Base-by-base conservation (phyloP, 1,140 invertebrate genomes). In the Oncopeltus fasciatus region DNA sequence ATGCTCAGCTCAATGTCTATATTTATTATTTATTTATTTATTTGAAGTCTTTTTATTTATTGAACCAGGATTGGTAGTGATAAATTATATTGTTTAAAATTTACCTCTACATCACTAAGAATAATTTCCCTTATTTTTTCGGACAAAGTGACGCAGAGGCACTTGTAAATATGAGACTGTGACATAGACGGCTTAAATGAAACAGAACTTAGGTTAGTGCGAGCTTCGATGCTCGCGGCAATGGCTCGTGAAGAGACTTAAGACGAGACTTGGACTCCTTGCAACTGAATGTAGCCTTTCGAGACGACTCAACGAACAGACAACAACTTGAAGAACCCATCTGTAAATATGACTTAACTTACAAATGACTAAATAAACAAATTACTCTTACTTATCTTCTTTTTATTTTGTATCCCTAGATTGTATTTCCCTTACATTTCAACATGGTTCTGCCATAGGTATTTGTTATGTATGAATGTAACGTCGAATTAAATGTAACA, bases 161-260 rank as follows among this genome's bases (percentile, higher is more conserved):
- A n/a, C n/a, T 24, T 8, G 49, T 2, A 53, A 14, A 38, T 8
- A 53, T 14, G 49, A 53, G 20, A 53, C 20, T 24, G 14, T 38
- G 31, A 38, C 31, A 14, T n/a, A n/a, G n/a, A n/a, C n/a, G 14
- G 31, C 5, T 14, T 38, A 8, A 8, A 14, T 38, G 14, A 38
- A 14, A 38, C 31, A 38, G 31, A 38, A 5, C 14, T 53, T 53
- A 53, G 49, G 49, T 53, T 53, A 53, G 49, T 53, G 49, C 49
- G 49, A 53, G 49, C 5, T 1, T 16, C 24, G n/a, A 14, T 16
- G 24, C 49, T 27, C 49, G 49, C 24, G 49, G 24, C 26, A 53
- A 53, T 53, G 49, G 49, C 49, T 53, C 49, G 49, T 53, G 49
- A 53, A 53, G 18, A 53, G 49, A 53, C 49, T 8, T 38, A 53